A percentile compares a stretch with the other conserved stretches of the same genome.
Evolutionary conservation across 2,888 invertebrate genomes (phyloP).

Genomic region (Mythimna impura): DNA sequence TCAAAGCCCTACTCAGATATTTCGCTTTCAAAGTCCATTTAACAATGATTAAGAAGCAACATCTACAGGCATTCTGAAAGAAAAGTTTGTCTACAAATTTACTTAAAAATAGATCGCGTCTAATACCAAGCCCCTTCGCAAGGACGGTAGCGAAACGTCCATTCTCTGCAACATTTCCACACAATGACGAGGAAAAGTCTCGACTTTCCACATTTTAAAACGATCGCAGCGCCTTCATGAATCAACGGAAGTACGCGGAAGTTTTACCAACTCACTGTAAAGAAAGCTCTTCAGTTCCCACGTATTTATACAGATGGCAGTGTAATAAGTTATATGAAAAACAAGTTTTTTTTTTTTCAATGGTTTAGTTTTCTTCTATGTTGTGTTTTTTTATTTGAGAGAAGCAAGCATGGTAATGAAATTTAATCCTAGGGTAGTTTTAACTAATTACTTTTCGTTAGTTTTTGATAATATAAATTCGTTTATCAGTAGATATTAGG

Average conservation of each 20-base stretch:
- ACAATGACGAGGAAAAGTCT: constrained; percentile 42
- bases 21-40: neutral
- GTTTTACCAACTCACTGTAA: constrained; percentile 68
- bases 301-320: constrained; percentile 77
- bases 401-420: neutral
- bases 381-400: neutral
- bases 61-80: neutral
- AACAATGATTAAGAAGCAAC: neutral
- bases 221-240: constrained; percentile 76
- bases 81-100: neutral
- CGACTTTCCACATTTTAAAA: constrained; percentile 50
- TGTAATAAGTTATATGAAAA: constrained; percentile 50
- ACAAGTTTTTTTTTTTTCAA: rapidly evolving
- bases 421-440: too few species aligned
- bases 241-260: constrained; percentile 69
- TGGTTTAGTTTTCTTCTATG: neutral
- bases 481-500: neutral
- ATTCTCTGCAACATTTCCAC: constrained; percentile 33
- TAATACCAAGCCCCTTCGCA: neutral
- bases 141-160: constrained; percentile 36
- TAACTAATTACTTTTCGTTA: neutral
- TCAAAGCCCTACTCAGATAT: neutral
- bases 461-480: neutral
- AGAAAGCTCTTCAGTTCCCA: constrained; percentile 74
- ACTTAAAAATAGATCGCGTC: constrained; percentile 26